Evolutionary conservation across 2,113 vertebrate species (phyloP).

Genomic region (Hirundichthys speculiger): DNA sequence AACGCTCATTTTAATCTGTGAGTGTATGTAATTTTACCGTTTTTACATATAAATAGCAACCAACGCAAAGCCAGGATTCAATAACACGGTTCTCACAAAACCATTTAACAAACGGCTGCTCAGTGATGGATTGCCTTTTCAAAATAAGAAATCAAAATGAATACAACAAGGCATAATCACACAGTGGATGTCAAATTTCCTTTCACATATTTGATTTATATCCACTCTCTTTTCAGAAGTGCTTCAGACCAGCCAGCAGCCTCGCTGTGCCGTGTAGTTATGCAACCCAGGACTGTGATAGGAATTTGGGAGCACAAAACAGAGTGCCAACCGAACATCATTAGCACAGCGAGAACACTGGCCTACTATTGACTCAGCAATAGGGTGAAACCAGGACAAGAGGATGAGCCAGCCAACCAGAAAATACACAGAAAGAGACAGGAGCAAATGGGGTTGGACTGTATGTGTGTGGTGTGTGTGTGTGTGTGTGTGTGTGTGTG

Average conservation of each 20-base stretch:
- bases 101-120: background rate
- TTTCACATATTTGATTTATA: background rate
- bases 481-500: background rate
- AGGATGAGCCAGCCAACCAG: constrained; percentile 43
- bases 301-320: constrained; percentile 66
- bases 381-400: constrained; percentile 54
- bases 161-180: background rate
- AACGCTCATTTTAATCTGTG: background rate
- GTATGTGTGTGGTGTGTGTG: background rate
- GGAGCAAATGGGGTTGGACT: background rate
- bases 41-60: background rate
- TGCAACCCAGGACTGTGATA: constrained; percentile 42
- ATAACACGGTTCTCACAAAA: background rate
- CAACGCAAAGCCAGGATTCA: background rate
- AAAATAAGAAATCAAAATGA: background rate
- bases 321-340: constrained; percentile 53
- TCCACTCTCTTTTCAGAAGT: constrained; percentile 9
- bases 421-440: constrained; percentile 24
- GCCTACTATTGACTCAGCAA: constrained; percentile 54
- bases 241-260: constrained; percentile 11
- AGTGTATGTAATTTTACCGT: background rate
- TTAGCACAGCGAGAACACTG: constrained; percentile 58
- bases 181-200: background rate
- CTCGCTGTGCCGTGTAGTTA: constrained; percentile 36
- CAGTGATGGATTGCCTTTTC: background rate